phyloP scores from a whole-genome alignment of 2,888 invertebrate species.

The Agrochola circellaris region DNA sequence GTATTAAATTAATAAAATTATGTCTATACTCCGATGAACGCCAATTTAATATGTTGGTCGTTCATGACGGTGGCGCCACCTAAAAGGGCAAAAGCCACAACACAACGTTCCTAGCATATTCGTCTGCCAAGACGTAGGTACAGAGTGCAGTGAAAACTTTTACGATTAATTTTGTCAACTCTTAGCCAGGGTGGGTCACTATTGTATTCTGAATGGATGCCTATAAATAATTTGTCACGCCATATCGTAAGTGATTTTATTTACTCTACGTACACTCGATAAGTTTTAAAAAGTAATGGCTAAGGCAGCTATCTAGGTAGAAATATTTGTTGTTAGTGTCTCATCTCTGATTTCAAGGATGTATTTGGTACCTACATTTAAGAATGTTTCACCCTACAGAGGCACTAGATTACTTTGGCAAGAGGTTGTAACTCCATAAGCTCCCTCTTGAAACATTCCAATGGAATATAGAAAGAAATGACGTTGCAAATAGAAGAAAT shows the following conservation, averaged over 20 bases:
- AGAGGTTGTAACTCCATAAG: constrained; percentile 35
- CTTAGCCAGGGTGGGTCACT: neutral
- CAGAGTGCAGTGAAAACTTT: neutral
- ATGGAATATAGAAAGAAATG: constrained; percentile 78
- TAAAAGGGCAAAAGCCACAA: neutral
- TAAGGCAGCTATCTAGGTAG: neutral
- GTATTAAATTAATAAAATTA: no score
- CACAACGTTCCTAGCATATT: neutral
- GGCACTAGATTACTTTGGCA: constrained; percentile 10
- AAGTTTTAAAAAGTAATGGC: neutral
- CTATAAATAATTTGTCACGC: neutral
- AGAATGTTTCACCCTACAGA: neutral
- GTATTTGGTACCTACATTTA: no score
- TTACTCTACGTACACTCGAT: neutral
- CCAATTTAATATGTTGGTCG: neutral
- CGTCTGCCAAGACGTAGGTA: neutral
- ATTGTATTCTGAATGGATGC: neutral
- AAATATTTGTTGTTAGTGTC: neutral
- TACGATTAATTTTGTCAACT: constrained; percentile 4
- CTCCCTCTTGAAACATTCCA: constrained; percentile 59
- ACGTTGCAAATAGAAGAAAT: constrained; percentile 83
- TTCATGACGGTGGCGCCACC: no score
- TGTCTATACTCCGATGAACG: no score
- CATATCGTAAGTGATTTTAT: neutral
- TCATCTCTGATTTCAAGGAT: neutral